Percentiles rank a stretch among this genome's conserved stretches.
phyloP scores from a whole-genome alignment of 2,888 invertebrate species.

The Trichacis sp. region DNA sequence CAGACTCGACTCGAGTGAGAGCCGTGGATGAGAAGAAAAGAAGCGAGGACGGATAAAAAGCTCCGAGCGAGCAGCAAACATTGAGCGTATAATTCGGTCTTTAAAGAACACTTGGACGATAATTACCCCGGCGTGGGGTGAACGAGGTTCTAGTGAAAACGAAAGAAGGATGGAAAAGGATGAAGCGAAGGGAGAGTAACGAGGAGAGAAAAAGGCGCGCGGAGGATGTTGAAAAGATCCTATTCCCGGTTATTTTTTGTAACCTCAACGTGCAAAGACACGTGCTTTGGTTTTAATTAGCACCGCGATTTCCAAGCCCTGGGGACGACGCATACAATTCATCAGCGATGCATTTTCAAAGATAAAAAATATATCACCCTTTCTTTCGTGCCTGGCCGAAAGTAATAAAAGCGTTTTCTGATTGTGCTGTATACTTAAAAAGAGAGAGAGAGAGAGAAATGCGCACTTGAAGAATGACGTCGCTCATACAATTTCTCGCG shows the following conservation, averaged over 20 bases:
- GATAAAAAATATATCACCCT: conserved; percentile 27
- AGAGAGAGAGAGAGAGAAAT: conserved; percentile 4
- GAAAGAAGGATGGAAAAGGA: conserved; percentile 13
- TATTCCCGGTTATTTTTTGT: conserved; percentile 60
- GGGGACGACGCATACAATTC: conserved; percentile 36
- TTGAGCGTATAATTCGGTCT: conserved; percentile 69
- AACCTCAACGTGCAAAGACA: conserved; percentile 62
- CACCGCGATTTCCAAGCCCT: conserved; percentile 37
- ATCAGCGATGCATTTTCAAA: conserved; percentile 15
- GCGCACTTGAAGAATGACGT: not conserved
- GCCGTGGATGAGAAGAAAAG: conserved; percentile 26
- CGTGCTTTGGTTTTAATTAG: conserved; percentile 56
- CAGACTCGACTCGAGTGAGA: conserved; percentile 20
- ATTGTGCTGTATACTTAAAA: conserved; percentile 6
- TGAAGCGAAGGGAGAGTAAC: conserved; percentile 14
- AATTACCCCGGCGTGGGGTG: conserved; percentile 44
- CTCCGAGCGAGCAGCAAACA: conserved; percentile 61
- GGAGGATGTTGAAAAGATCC: conserved; percentile 58
- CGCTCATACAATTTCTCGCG: conserved; percentile 12
- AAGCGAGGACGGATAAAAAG: conserved; percentile 58
- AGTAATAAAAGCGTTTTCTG: conserved; percentile 25
- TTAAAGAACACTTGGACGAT: conserved; percentile 64
- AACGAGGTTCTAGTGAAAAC: conserved; percentile 24
- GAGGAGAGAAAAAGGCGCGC: conserved; percentile 20
- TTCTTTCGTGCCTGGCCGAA: conserved; percentile 26